Conservation (phyloP, 2,113 vertebrate genomes). For the Puma concolor region DNA sequence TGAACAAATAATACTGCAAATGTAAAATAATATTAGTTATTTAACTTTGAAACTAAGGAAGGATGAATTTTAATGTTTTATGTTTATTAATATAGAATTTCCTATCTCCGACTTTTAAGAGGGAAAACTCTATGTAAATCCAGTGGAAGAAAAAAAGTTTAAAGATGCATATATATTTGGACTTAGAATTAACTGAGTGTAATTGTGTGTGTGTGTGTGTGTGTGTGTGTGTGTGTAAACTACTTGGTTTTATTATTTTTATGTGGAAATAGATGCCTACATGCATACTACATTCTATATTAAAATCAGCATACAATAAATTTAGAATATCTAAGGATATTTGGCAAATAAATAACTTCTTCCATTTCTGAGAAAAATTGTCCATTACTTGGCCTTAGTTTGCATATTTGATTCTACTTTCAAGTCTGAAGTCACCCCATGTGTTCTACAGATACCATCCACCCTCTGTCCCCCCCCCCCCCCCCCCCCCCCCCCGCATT, state of each 20-base stretch:
- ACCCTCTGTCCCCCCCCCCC: too few species aligned
- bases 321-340: neutral
- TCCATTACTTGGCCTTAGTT: neutral
- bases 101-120: conserved; percentile 22
- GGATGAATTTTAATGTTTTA: neutral
- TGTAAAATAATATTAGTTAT: conserved; percentile 47
- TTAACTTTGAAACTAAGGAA: conserved; percentile 39
- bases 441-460: neutral
- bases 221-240: neutral
- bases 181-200: neutral
- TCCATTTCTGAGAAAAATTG: neutral
- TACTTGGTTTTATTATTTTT: neutral
- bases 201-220: neutral
- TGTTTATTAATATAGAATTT: conserved; percentile 57
- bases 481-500: neutral
- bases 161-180: neutral
- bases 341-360: neutral
- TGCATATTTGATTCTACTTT: neutral
- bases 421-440: neutral
- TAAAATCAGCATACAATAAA: neutral
- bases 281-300: neutral
- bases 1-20: conserved; percentile 37
- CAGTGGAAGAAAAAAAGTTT: neutral
- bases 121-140: neutral
- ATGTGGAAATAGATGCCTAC: neutral